phyloP scores from a whole-genome alignment of 2,797 vertebrate genomes.

The Paedocypris micromegethes region DNA sequence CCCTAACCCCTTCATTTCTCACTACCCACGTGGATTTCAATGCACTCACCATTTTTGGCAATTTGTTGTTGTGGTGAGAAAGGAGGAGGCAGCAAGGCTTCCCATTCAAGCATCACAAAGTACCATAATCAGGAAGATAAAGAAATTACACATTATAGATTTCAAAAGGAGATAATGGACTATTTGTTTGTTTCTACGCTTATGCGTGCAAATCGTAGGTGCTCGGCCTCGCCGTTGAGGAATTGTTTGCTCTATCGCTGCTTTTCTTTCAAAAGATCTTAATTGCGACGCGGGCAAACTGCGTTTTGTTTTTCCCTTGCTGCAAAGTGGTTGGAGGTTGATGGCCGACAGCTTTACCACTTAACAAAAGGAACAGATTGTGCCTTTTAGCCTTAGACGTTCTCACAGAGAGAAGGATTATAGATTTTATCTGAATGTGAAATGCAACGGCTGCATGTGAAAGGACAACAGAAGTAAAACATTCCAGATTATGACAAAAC shows the following conservation, averaged over 20 bases:
- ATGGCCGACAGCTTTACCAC: slow-evolving; percentile 35
- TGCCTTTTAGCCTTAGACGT: slow-evolving; percentile 43
- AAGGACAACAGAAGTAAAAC: slow-evolving; percentile 5
- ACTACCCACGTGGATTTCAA: slow-evolving; percentile 42
- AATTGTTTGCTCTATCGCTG: slow-evolving; percentile 47
- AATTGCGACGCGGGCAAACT: slow-evolving; percentile 63
- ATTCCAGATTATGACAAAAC: slow-evolving; percentile 14
- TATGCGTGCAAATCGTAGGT: slow-evolving; percentile 48
- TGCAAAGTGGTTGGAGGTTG: slow-evolving; percentile 2
- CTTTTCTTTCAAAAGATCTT: slow-evolving; percentile 71
- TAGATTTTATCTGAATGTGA: slow-evolving; percentile 29
- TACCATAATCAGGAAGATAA: slow-evolving; percentile 52
- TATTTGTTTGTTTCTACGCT: slow-evolving; percentile 52
- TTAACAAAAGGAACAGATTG: slow-evolving; percentile 39
- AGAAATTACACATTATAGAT: slow-evolving; percentile 56
- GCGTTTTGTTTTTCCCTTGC: slow-evolving; percentile 36
- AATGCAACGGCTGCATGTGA: slow-evolving; percentile 26
- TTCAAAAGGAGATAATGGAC: slow-evolving; percentile 53
- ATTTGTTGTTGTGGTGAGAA: slow-evolving; percentile 29
- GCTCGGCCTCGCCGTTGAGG: slow-evolving; percentile 29
- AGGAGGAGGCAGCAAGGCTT: slow-evolving; percentile 37
- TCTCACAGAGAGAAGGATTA: slow-evolving; percentile 20
- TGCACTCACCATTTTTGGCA: slow-evolving; percentile 36
- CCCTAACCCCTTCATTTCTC: slow-evolving; percentile 47
- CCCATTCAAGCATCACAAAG: slow-evolving; percentile 50